Base-by-base conservation (phyloP, 2,888 invertebrate species). In the Euplagia quadripunctaria region DNA sequence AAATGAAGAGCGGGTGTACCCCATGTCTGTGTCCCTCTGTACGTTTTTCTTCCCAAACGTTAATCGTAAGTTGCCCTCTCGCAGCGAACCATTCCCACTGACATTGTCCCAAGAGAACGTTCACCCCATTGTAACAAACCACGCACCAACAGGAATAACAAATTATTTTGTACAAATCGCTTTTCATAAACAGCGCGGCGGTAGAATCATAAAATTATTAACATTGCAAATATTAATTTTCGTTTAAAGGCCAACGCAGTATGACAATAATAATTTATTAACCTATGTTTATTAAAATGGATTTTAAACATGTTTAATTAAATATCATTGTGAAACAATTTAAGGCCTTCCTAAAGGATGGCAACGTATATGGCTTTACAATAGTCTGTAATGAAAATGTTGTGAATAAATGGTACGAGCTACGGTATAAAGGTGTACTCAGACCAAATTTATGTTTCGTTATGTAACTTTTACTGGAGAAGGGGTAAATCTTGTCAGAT, bases 301-400 rank as follows among this genome's bases (percentile, higher is more conserved):
- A 74, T 79, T 82, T 79, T 73, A 73, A 81, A 75, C 73, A 74
- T 71, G 76, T 82, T 81, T 78, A 73, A 78, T 82, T 78, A 78
- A 82, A 81, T 81, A 78, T 76, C 65, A 77, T 68, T 69, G 64
- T 71, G 70, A 66, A 71, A 80, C 72, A 73, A 72, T 78, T 78
- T 81, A 72, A 75, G 49, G 67, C 68, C 76, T 67, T 70, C 72
- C 68, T 74, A 74, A 71, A 76, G 68, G 64, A 52, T 65, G 70
- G 66, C 51, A 43, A 66, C 73, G 69, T 74, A 74, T 31, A 31
- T 71, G 52, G 71, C 61, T 68, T 74, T 58, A 76, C 69, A 83
- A 74, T 79, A 68, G 79, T 31, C 64, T 75, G 64, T 83, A 83
- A 84, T 82, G 77, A 82, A 82, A 82, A 77, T 82, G 74, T 79